A percentile compares a stretch with the other conserved stretches of the same genome.
These are phyloP conservation scores for Chloroclysta siterata DNA, from an alignment of 2,888 invertebrate genomes.

Conservation along the genomic window DNA sequence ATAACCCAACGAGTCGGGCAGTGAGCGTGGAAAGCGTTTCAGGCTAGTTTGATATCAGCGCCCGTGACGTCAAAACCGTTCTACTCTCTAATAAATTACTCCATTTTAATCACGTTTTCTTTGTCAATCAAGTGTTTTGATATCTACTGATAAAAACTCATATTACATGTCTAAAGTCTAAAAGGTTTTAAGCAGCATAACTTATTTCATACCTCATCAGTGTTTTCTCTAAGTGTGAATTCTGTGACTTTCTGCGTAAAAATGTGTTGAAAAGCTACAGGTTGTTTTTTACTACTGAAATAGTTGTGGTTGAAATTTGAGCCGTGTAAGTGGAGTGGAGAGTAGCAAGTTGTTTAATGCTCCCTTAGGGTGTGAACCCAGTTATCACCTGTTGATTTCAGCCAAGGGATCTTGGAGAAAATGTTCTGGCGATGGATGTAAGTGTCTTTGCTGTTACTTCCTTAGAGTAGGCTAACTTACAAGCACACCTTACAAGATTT, in stretches of 20 bases:
- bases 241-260: not conserved
- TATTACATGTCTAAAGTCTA: not conserved
- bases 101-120: constrained; percentile 51
- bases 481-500: not conserved
- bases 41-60: constrained; percentile 82
- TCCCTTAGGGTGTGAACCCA: constrained; percentile 66
- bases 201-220: not conserved
- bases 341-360: constrained; percentile 64
- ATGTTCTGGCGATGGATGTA: constrained; percentile 78
- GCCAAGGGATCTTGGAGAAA: constrained; percentile 66
- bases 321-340: constrained; percentile 65
- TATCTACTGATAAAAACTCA: constrained; percentile 10
- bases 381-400: constrained; percentile 80
- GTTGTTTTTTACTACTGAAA: constrained; percentile 62
- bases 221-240: not conserved
- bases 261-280: constrained; percentile 62
- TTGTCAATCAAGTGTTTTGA: constrained; percentile 10
- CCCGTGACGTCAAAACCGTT: constrained; percentile 76
- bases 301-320: constrained; percentile 61
- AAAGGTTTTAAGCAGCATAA: not conserved
- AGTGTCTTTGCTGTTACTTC: constrained; percentile 52
- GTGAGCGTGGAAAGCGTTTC: constrained; percentile 81
- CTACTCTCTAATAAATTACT: constrained; percentile 55
- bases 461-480: not conserved
- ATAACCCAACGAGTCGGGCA: constrained; percentile 69